Evolutionary conservation across 2,113 vertebrate genomes (phyloP).

Genomic region (Todiramphus saurophagus): DNA sequence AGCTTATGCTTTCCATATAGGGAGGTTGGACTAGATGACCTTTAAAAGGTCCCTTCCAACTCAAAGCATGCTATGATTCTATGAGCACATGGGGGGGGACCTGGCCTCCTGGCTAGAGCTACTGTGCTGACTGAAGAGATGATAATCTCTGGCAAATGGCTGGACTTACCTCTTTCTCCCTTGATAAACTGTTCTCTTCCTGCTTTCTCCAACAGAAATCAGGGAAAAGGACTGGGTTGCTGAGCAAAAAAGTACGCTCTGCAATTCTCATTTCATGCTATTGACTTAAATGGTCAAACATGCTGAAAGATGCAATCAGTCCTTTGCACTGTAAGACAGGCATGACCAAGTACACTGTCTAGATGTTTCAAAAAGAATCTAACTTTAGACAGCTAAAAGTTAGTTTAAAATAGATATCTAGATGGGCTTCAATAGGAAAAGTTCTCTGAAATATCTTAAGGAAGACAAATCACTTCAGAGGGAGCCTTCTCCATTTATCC

Average conservation of each 20-base stretch:
- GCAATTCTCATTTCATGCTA: background rate
- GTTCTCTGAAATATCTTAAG: background rate
- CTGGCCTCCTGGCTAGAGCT: background rate
- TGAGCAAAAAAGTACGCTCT: background rate
- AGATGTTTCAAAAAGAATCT: background rate
- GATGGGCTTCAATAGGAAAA: background rate
- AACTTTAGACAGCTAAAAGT: background rate
- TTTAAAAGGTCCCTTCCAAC: too few relatives aligned
- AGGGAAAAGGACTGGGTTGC: background rate
- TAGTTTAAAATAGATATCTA: background rate
- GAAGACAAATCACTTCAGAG: background rate
- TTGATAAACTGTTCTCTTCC: background rate
- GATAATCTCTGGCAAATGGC: background rate
- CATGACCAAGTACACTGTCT: background rate
- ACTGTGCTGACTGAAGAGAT: background rate
- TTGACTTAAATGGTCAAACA: background rate
- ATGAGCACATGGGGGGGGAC: background rate
- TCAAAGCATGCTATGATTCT: too few relatives aligned
- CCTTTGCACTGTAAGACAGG: background rate
- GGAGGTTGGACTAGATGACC: too few relatives aligned
- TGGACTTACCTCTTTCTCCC: background rate
- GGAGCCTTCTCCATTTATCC: background rate
- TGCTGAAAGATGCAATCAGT: background rate
- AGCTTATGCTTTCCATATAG: background rate
- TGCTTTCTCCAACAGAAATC: background rate